A percentile compares a stretch with the other conserved stretches of the same genome.
phyloP scores from a whole-genome alignment of 1,140 invertebrate species.

The Scylla paramamosain region DNA sequence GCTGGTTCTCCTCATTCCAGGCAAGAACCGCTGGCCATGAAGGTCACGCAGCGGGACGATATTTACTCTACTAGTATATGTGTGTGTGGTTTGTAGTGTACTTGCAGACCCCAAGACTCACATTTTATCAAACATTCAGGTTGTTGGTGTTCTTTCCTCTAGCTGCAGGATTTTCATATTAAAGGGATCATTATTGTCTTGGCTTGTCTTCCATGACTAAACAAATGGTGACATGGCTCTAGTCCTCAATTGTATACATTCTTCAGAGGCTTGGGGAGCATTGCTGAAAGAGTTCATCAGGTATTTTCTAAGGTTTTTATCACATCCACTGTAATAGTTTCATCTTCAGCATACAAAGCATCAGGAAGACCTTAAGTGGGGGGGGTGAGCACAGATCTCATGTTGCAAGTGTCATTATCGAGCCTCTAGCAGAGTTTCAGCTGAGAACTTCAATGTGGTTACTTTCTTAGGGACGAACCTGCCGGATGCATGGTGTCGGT shows the following conservation, averaged over 20 bases:
- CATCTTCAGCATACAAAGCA: not conserved
- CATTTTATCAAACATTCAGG: constrained; percentile 42
- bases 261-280: constrained; percentile 41
- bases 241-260: constrained; percentile 54
- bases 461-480: not conserved
- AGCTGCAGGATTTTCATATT: constrained; percentile 45
- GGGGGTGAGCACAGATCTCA: not conserved
- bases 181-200: constrained; percentile 46
- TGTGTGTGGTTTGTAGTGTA: constrained; percentile 54
- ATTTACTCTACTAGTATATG: not conserved
- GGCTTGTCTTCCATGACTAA: constrained; percentile 60
- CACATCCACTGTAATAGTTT: not conserved
- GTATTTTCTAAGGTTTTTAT: constrained; percentile 44
- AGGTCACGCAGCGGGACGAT: not conserved
- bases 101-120: constrained; percentile 56
- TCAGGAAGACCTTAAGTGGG: not conserved
- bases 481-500: not conserved
- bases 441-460: not conserved
- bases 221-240: constrained; percentile 54
- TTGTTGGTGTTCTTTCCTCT: constrained; percentile 33
- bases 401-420: not conserved
- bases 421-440: not conserved
- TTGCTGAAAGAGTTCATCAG: constrained; percentile 45
- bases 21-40: not conserved
- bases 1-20: not conserved